Conservation (phyloP, 2,888 invertebrate species). For the Mimas tiliae region DNA sequence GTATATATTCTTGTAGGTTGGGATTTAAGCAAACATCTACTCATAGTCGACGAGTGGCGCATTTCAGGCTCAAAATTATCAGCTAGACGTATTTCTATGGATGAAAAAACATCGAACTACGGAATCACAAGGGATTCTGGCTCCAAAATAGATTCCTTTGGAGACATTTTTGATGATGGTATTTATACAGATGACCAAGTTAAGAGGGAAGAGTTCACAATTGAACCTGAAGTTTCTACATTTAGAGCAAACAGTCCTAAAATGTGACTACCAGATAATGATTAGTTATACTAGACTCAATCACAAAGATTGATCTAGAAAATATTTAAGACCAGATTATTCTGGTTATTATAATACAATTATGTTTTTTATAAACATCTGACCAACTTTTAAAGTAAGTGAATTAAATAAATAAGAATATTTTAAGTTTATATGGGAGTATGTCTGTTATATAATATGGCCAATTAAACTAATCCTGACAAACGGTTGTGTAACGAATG, state of each 20-base stretch:
- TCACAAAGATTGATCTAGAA: not conserved
- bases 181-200: not conserved
- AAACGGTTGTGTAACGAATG: no score
- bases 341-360: no score
- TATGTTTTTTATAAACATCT: no score
- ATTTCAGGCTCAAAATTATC: slow-evolving; percentile 37
- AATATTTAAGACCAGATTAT: no score
- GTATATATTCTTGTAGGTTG: slow-evolving; percentile 79
- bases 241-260: not conserved
- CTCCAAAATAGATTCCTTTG: slow-evolving; percentile 2
- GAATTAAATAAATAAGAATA: no score
- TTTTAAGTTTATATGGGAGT: no score
- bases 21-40: slow-evolving; percentile 82
- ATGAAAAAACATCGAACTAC: slow-evolving; percentile 34
- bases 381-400: no score
- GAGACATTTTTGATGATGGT: not conserved
- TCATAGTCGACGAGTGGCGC: slow-evolving; percentile 86
- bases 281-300: not conserved
- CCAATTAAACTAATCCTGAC: no score
- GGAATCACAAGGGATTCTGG: slow-evolving; percentile 31
- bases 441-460: no score
- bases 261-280: no score
- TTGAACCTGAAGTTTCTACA: slow-evolving; percentile 15
- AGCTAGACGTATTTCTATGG: slow-evolving; percentile 30
- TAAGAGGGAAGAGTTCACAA: slow-evolving; percentile 7